phyloP scores from a whole-genome alignment of 2,797 vertebrate species.

The Champsocephalus gunnari region DNA sequence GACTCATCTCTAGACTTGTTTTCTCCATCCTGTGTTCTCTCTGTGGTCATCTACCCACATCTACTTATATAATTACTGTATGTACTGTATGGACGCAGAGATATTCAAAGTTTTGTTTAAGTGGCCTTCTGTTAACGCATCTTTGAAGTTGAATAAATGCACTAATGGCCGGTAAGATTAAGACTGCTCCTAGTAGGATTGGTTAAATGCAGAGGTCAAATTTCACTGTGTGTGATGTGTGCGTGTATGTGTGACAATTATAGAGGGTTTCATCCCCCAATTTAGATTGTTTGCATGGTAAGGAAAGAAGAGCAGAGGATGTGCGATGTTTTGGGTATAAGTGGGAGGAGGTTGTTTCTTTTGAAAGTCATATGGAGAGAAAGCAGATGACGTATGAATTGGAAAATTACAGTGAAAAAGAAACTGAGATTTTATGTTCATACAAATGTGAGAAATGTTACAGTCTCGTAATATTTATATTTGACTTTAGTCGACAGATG shows the following conservation, averaged over 20 bases:
- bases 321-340: neutral
- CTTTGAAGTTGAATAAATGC: conserved; percentile 32
- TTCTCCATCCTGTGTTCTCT: conserved; percentile 71
- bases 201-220: too few species aligned
- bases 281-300: neutral
- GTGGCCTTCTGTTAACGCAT: conserved; percentile 12
- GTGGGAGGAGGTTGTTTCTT: conserved; percentile 36
- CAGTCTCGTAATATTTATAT: neutral
- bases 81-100: conserved; percentile 32
- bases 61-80: conserved; percentile 42
- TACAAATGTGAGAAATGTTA: conserved; percentile 4
- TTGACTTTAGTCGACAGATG: neutral
- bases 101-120: conserved; percentile 32
- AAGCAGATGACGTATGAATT: conserved; percentile 41
- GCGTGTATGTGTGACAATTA: too few species aligned
- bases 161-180: neutral
- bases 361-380: conserved; percentile 26
- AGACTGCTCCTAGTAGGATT: too few species aligned
- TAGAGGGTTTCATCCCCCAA: too few species aligned
- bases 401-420: conserved; percentile 5
- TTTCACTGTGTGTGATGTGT: too few species aligned
- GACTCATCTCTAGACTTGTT: conserved; percentile 54
- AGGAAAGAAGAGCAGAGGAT: conserved; percentile 5
- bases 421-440: conserved; percentile 10
- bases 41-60: conserved; percentile 70